Evolutionary conservation across 1,140 invertebrate genomes (phyloP).

Genomic region (Drosophila murphyi): DNA sequence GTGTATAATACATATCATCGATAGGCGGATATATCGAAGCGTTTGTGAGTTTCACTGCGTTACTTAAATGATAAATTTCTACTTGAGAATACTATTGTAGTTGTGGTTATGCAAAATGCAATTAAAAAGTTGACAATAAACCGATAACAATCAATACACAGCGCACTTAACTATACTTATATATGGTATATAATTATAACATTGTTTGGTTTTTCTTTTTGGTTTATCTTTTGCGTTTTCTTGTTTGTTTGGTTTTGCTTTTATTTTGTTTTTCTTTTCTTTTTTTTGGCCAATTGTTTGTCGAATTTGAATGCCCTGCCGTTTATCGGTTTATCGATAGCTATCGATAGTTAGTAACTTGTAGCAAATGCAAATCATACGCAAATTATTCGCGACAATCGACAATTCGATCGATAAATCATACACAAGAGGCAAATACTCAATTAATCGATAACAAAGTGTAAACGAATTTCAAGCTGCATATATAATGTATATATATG

Average conservation of each 20-base stretch:
- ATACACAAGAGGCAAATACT: conserved; percentile 77
- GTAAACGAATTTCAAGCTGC: conserved; percentile 18
- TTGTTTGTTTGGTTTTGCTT: conserved; percentile 6
- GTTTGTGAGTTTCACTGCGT: conserved; percentile 66
- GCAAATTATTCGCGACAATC: conserved; percentile 32
- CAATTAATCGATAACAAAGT: conserved; percentile 43
- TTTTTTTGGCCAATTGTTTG: conserved; percentile 53
- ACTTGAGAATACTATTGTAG: conserved; percentile 31
- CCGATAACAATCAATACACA: conserved; percentile 58
- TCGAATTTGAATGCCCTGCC: conserved; percentile 52
- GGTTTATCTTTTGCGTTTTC: not conserved
- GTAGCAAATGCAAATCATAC: conserved; percentile 77
- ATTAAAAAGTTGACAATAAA: conserved; percentile 52
- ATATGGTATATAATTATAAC: conserved; percentile 5
- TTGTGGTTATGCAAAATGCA: conserved; percentile 41
- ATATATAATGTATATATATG: too few relatives aligned
- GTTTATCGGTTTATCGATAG: conserved; percentile 69
- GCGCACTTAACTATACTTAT: conserved; percentile 45
- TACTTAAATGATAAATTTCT: conserved; percentile 42
- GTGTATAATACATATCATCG: conserved; percentile 19
- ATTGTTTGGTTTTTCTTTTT: conserved; percentile 15
- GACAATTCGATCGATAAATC: conserved; percentile 56
- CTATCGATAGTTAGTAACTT: conserved; percentile 65
- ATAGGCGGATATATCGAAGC: conserved; percentile 19
- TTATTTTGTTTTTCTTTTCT: not conserved